Evolutionary conservation across 2,113 vertebrate species (phyloP).

Genomic region (Lycocorax pyrrhopterus): DNA sequence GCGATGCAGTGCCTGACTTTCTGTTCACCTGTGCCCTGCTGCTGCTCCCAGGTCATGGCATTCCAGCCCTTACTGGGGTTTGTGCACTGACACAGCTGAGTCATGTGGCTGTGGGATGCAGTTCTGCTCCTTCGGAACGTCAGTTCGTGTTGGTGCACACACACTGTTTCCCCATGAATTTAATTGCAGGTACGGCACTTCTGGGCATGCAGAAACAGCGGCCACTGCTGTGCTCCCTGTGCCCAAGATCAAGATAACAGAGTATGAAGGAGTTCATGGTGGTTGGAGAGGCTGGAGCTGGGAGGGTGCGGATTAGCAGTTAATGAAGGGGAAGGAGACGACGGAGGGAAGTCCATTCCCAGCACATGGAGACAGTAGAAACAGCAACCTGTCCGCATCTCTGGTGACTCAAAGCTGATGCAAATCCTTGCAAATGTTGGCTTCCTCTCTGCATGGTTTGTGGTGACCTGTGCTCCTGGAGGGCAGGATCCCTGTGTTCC

Average conservation of each 20-base stretch:
- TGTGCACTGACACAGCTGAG: accelerated
- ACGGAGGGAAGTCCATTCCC: neutral
- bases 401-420: neutral
- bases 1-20: neutral
- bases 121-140: accelerated
- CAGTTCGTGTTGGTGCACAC: accelerated
- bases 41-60: neutral
- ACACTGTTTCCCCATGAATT: neutral
- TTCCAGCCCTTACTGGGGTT: accelerated
- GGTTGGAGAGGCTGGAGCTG: neutral
- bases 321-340: neutral
- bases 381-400: neutral
- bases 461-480: neutral
- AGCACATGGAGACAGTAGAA: neutral
- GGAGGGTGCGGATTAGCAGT: neutral
- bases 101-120: neutral
- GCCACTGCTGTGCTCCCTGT: neutral
- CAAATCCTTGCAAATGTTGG: neutral
- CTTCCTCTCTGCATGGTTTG: neutral
- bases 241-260: neutral
- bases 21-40: neutral
- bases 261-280: neutral
- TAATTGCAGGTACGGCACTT: neutral
- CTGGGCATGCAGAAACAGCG: neutral
- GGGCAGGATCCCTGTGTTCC: neutral